Percentiles rank a stretch among this genome's conserved stretches.
phyloP scores from a whole-genome alignment of 2,797 vertebrate genomes.

The Syngnathus rostellatus region DNA sequence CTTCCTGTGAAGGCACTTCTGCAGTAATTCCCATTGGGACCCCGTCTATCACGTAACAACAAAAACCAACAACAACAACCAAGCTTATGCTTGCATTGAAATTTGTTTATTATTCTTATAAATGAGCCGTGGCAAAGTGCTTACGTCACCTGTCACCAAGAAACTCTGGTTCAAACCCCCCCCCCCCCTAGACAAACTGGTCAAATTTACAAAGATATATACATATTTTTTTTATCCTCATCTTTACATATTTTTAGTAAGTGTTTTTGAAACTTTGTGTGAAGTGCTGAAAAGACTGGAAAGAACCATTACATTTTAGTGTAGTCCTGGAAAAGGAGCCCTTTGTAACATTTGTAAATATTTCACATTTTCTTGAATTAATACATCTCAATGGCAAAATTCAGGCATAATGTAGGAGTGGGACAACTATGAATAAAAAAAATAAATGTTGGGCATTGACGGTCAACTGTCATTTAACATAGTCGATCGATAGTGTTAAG shows the following conservation, averaged over 20 bases:
- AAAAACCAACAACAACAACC: slow-evolving; percentile 57
- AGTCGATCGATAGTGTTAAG: not conserved
- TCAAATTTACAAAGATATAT: too few relatives aligned
- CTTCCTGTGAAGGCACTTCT: slow-evolving; percentile 18
- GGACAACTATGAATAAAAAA: not conserved
- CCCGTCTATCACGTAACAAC: slow-evolving; percentile 4
- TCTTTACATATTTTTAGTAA: not conserved
- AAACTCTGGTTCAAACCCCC: too few relatives aligned
- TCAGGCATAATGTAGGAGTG: not conserved
- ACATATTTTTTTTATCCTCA: not conserved
- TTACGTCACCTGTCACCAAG: too few relatives aligned
- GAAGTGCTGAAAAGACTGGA: not conserved
- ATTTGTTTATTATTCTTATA: not conserved
- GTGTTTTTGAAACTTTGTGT: not conserved
- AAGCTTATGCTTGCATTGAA: slow-evolving; percentile 44
- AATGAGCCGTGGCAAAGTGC: too few relatives aligned
- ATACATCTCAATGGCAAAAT: not conserved
- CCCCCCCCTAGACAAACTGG: too few relatives aligned
- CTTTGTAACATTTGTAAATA: not conserved
- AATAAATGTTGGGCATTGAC: too few relatives aligned
- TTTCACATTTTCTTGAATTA: not conserved
- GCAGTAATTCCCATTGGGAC: slow-evolving; percentile 6
- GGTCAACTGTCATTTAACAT: too few relatives aligned
- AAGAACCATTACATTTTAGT: not conserved
- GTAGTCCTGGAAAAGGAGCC: not conserved